Evolutionary conservation across 2,797 vertebrate species (phyloP), one percentile per base, ranked within the genome.

Genomic region (Falco novaeseelandiae): DNA sequence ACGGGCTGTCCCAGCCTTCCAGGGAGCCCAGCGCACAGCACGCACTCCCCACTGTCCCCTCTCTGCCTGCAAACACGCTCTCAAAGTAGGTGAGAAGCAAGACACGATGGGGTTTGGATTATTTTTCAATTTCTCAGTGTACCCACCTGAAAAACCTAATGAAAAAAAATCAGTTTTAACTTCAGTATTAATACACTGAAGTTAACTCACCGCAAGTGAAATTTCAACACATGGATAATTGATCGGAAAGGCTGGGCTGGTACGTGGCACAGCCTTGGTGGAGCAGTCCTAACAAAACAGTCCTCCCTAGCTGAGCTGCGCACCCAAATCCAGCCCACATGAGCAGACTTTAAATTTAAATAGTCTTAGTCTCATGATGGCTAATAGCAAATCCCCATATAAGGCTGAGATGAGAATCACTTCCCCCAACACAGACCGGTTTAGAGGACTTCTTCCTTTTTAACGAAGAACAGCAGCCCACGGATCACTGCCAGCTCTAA

Each of bases 51-150:
- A 16, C 62, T 18, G 19, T 14, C 51, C 46, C 16, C 15, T 17
- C 0, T 2, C 23, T 1, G 49, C 26, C 82, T 30, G 51, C 6
- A 27, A 30, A 12, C 25, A 6, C 46, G 2, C 0, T 8, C 14
- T 11, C n/a, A 4, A 42, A 62, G 14, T 1, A 16, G 48, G 20
- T 15, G 7, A 29, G 17, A 44, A 44, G 32, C 8, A 38, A 8
- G 32, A 32, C 19, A 22, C 0, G 4, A 13, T 0, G n/a, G 30
- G 3, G 46, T 38, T 10, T 3, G 55, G 7, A 18, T 0, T 38
- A 5, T 4, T 40, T 84, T 49, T 6, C 22, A 5, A 6, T 36
- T 71, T 40, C 65, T 78, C 49, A 4, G 20, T 5, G 25, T 7
- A 23, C 7, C 27, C 32, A 27, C 25, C 4, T 4, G 32, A 88